Base-by-base conservation (phyloP, 1,140 invertebrate genomes). In the Caenorhabditis latens region DNA sequence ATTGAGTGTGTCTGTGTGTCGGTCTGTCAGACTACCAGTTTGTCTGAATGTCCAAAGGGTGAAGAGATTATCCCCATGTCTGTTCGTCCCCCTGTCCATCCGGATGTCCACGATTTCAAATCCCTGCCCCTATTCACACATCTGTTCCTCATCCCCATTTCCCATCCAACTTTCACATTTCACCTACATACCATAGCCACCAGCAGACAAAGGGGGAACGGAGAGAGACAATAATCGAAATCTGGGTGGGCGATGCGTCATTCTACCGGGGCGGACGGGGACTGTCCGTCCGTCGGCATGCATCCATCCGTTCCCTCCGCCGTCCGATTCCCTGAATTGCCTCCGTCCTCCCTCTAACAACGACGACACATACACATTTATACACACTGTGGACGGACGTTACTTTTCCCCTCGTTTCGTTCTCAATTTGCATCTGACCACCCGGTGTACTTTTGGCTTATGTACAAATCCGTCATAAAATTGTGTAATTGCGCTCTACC, bases 201-300 rank as follows among this genome's bases (percentile, higher is more conserved):
- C 11, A 14, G 3, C 57, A 21, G 57, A 63, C 61, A 63, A 63
- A 63, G 32, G 61, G 32, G n/a, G 32, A 63, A 21, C 50, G 32
- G 11, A 53, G 5, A 58, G 24, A 63, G 61, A 63, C 61, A 63
- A 63, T 63, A 63, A 63, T 63, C 61, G 61, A 63, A 63, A 63
- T n/a, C n/a, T n/a, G 50, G 9, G 9, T 1, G 50, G 50, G 50
- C n/a, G 55, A 6, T 58, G 55, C 55, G 55, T 58, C 55, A 58
- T 58, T 58, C 55, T 6, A 13, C 50, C 50, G 16, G 16, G 16
- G 9, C 50, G 9, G 50, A 13, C 50, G 50, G 9, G 50, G 9
- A 53, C 50, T 53, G 50, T 32, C 24, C 61, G 61, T 63, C 58
- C 58, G 24, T 63, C 61, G 21, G 61, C 24, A 63, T 24, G 21